These are phyloP conservation scores for Brachyptera putata DNA, from an alignment of 2,888 invertebrate species.

Conservation along the genomic window DNA sequence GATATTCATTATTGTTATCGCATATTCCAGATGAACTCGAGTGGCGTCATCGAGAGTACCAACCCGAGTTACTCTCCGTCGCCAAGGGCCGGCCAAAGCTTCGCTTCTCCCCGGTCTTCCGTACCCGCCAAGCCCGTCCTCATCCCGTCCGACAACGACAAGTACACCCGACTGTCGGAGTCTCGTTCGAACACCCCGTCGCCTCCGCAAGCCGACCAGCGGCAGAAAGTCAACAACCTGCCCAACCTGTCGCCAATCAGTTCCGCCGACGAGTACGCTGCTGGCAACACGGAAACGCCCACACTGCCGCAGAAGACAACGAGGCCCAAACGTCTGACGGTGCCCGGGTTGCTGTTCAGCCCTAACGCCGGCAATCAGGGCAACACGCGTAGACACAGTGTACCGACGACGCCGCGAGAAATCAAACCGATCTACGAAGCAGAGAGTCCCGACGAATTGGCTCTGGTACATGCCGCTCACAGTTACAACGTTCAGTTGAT, in stretches of 20 bases:
- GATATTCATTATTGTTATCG: neutral
- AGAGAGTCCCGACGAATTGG: slow-evolving; percentile 95
- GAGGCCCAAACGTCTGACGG: slow-evolving; percentile 43
- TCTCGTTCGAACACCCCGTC: slow-evolving; percentile 70
- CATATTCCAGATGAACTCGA: slow-evolving; percentile 48
- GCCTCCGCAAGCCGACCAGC: slow-evolving; percentile 46
- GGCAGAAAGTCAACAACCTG: neutral
- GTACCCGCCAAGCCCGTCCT: slow-evolving; percentile 11
- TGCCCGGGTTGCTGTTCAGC: slow-evolving; percentile 46
- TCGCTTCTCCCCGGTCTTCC: slow-evolving; percentile 11
- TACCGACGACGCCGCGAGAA: slow-evolving; percentile 48
- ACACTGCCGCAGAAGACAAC: neutral
- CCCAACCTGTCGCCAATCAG: too few relatives aligned
- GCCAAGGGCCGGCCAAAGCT: neutral
- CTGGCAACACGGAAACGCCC: too few relatives aligned
- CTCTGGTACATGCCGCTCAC: slow-evolving; percentile 88
- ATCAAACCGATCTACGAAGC: slow-evolving; percentile 82
- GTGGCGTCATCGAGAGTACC: slow-evolving; percentile 42
- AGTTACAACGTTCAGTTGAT: slow-evolving; percentile 80
- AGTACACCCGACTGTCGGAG: slow-evolving; percentile 68
- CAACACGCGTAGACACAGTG: neutral
- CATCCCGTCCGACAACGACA: slow-evolving; percentile 35
- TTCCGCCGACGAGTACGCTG: too few relatives aligned
- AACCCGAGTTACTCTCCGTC: neutral
- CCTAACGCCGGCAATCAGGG: slow-evolving; percentile 33